Evolutionary conservation across 2,113 vertebrate genomes (phyloP), one percentile per base, ranked within the genome.

Genomic region (Hemichromis elongatus): DNA sequence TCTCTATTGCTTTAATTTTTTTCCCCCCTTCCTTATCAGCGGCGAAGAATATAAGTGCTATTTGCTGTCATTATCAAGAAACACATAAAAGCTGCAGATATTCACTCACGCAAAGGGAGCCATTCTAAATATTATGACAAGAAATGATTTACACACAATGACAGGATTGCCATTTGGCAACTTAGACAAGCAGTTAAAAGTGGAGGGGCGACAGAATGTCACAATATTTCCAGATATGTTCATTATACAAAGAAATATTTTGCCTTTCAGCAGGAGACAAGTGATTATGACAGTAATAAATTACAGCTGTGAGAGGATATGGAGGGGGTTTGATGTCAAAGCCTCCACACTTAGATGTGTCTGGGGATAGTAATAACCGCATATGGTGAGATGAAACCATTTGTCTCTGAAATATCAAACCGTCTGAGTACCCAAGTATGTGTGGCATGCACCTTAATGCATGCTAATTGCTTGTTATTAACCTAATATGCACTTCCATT

Each of bases 401-500:
- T 94, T 94, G 85, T 85, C 84, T 90, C 77, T 93, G 85, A 84
- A 90, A 91, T 82, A 82, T 68, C 12, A 63, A 88, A 86, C 90
- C 88, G 89, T 90, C 85, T 90, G 80, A 66, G 78, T 86, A 91
- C 70, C 83, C 82, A 90, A 94, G 86, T 77, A 94, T 86, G 85
- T 87, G 83, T 68, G 83, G 79, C 86, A 80, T 77, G 33, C 78
- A 56, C 79, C 57, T 83, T 87, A 90, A 93, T 90, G 88, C 91
- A 94, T 92, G 83, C 88, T 94, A 93, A 94, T 93, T 93, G 88
- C 82, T 86, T 84, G 88, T 92, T 91, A 91, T 92, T 90, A 90
- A 87, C 80, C 52, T 79, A 82, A 91, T 92, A 52, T 75, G 26
- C n/a, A 70, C 82, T 83, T 85, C 68, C 81, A 80, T 86, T 70